Base-by-base conservation (phyloP, 2,113 vertebrate species). In the Noturus placidus region DNA sequence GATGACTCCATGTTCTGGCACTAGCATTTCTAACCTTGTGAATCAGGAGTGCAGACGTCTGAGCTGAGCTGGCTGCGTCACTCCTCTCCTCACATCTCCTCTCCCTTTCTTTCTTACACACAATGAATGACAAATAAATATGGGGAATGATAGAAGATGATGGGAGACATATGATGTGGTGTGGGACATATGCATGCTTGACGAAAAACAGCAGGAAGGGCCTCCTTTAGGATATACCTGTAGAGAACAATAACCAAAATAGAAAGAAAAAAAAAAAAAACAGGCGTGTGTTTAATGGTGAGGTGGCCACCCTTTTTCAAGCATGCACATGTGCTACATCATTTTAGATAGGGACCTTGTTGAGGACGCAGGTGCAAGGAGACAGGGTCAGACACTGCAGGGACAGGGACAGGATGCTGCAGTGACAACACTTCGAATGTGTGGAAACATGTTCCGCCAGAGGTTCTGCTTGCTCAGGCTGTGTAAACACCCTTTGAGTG, bases 151-250 rank as follows among this genome's bases (percentile, higher is more conserved):
- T 85, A 86, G 84, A 91, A 63, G 90, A 89, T 87, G 85, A 59
- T 67, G 54, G 54, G 83, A 74, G 74, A 76, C 86, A 86, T 42
- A 42, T 46, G 42, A 46, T 46, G 86, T 87, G 85, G 87, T 88
- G 91, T 56, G 91, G 91, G 89, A 91, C 87, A 91, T 80, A 80
- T 83, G 86, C 91, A 93, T 93, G 92, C 93, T 92, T 86, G 77
- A 78, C 67, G 61, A 81, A 42, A 82, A 88, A 87, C 89, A 87
- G 91, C 83, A 90, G 92, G 89, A 88, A 70, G 91, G 89, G 92
- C 84, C 92, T 92, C 93, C 90, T 88, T 95, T 93, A 95, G 94
- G 94, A 93, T 93, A 88, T 92, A 95, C 94, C 95, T 96, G 94
- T 91, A 93, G 93, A 92, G 93, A 94, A 90, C 93, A 87, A 94